Conservation (phyloP, 2,797 vertebrate species). For the Enteromius treurensis region DNA sequence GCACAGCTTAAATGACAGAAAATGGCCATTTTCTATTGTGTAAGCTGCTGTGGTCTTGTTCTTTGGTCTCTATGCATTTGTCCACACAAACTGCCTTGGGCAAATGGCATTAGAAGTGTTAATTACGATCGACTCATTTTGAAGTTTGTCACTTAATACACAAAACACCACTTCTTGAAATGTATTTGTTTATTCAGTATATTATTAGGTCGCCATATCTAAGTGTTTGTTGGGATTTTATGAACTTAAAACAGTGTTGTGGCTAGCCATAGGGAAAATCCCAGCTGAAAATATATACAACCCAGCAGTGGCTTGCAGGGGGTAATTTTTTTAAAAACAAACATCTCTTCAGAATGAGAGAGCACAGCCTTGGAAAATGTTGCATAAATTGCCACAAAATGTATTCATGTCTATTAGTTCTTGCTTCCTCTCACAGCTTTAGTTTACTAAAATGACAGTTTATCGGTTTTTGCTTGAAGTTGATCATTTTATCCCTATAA, state of each 20-base stretch:
- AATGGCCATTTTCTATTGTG: conserved; percentile 47
- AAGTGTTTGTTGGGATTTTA: conserved; percentile 25
- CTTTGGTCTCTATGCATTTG: conserved; percentile 29
- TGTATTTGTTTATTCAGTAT: conserved; percentile 12
- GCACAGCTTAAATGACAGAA: conserved; percentile 52
- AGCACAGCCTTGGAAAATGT: not conserved
- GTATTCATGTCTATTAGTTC: not conserved
- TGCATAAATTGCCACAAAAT: not conserved
- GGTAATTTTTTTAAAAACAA: conserved; percentile 42
- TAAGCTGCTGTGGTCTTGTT: conserved; percentile 36
- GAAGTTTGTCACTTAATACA: conserved; percentile 20
- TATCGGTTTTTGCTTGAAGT: not conserved
- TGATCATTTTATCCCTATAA: conserved; percentile 12
- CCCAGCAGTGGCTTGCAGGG: conserved; percentile 33
- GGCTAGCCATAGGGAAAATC: conserved; percentile 20
- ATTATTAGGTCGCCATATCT: conserved; percentile 21
- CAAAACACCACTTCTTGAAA: not conserved
- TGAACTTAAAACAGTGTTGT: conserved; percentile 19
- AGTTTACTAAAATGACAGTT: not conserved
- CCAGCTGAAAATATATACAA: conserved; percentile 52
- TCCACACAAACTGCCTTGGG: conserved; percentile 8
- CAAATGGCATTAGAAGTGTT: conserved; percentile 9
- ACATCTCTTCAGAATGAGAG: conserved; percentile 29
- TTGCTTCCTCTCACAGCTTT: not conserved
- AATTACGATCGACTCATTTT: not conserved